Evolutionary conservation across 2,113 vertebrate genomes (phyloP).

Genomic region (Polypterus bichir): DNA sequence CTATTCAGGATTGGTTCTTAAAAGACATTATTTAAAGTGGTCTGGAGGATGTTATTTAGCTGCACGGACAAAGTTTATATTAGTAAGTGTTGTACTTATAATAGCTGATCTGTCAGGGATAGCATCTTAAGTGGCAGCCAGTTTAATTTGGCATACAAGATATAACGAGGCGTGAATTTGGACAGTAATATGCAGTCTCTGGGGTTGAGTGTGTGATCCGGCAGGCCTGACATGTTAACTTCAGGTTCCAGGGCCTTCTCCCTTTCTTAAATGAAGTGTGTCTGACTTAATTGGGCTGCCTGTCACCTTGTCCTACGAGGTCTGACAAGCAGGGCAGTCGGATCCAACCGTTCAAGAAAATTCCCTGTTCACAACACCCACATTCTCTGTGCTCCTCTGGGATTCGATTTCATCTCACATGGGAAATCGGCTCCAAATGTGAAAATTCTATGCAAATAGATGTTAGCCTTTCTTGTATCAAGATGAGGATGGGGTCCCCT

Average conservation of each 20-base stretch:
- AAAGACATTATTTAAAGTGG: too few relatives aligned
- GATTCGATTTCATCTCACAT: not conserved
- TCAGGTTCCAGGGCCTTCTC: not conserved
- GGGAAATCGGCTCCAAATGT: conserved; percentile 24
- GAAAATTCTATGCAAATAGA: conserved; percentile 39
- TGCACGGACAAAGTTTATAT: too few relatives aligned
- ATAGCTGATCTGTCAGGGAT: too few relatives aligned
- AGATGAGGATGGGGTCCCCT: too few relatives aligned
- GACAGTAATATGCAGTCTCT: not conserved
- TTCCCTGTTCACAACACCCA: conserved; percentile 22
- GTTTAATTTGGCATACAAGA: conserved; percentile 1
- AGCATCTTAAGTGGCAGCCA: not conserved
- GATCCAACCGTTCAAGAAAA: conserved; percentile 3
- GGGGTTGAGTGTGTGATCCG: not conserved
- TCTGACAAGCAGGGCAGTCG: not conserved
- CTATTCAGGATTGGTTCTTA: too few relatives aligned
- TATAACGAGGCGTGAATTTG: not conserved
- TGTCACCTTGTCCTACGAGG: not conserved
- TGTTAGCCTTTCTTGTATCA: conserved; percentile 20
- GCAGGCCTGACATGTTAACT: not conserved
- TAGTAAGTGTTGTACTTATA: too few relatives aligned
- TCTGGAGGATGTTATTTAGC: too few relatives aligned
- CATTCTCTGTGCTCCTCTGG: not conserved
- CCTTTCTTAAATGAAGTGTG: not conserved
- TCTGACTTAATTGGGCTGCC: not conserved